Evolutionary conservation across 2,113 vertebrate genomes (phyloP), one percentile per base, ranked within the genome.

Genomic region (Porphyrio hochstetteri): DNA sequence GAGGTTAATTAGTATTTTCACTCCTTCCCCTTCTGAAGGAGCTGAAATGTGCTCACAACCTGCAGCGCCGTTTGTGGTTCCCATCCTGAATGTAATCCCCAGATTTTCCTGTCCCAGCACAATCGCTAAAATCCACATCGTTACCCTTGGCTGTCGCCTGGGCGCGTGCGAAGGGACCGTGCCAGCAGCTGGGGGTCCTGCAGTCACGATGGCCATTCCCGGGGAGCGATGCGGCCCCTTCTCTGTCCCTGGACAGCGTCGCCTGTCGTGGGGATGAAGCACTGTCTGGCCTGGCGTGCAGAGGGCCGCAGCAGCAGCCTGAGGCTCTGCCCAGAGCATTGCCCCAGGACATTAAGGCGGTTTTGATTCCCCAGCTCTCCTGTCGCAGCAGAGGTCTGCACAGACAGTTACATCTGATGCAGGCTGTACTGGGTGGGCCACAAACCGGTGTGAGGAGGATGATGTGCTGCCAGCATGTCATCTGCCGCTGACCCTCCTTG

Each of bases 1-100:
- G 98, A 98, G 98, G 98, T 98, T 99, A 99, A 99, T 99, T 98
- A 97, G 98, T 97, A 93, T 98, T 98, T 98, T 97, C 97, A 97
- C 95, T 98, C 97, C 96, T 95, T 92, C 97, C 97, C 96, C 97
- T 96, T 97, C 93, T 92, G 92, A 96, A 96, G 21, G 89, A 94
- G 82, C 88, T 92, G 50, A 52, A 17, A 38, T 82, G 52, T 92
- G 90, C 85, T 93, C 82, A 16, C 95, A 96, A 75, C 92, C 90
- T 91, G 81, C 64, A 35, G 86, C n/a, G 65, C 91, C 38, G 74
- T 95, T 96, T 95, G 56, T 23, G 16, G 93, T 96, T 96, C 86
- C 96, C 5, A 17, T 94, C 94, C 92, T 80, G 94, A 92, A 64
- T 61, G 50, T 74, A 90, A 94, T 95, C 65, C 95, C 77, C 40